Conservation (phyloP, 2,113 vertebrate genomes). For the Muntiacus reevesi region DNA sequence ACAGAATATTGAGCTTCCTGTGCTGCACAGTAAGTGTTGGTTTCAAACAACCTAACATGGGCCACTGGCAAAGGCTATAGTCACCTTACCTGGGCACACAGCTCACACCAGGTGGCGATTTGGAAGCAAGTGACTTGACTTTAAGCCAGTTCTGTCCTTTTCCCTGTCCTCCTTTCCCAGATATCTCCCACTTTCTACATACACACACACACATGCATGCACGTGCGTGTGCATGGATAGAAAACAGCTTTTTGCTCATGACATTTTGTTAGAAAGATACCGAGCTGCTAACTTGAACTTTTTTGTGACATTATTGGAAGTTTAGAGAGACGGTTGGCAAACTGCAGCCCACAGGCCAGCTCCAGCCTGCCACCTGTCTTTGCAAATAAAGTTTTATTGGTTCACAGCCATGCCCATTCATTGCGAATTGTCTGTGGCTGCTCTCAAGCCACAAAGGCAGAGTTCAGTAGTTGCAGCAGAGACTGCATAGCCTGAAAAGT, state of each 20-base stretch:
- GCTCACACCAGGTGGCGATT: background rate
- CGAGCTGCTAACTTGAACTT: background rate
- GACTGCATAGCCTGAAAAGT: background rate
- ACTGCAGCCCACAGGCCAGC: background rate
- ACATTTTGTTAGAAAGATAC: background rate
- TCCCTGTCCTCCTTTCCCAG: background rate
- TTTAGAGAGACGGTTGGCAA: background rate
- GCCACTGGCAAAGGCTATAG: background rate
- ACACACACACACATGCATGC: no score
- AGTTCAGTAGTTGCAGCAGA: background rate
- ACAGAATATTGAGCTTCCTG: background rate
- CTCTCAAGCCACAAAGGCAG: background rate
- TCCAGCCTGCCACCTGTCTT: background rate
- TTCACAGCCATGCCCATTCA: background rate
- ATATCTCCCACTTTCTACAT: background rate
- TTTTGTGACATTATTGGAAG: background rate
- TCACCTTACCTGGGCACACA: background rate
- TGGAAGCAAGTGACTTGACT: background rate
- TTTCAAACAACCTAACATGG: background rate
- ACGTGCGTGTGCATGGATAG: rapidly evolving
- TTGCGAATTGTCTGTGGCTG: background rate
- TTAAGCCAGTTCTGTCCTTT: background rate
- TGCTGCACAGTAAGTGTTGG: background rate
- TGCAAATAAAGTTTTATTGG: background rate
- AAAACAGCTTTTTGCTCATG: background rate